Base-by-base conservation (phyloP, 1,140 invertebrate species). In the Lethrus apterus region DNA sequence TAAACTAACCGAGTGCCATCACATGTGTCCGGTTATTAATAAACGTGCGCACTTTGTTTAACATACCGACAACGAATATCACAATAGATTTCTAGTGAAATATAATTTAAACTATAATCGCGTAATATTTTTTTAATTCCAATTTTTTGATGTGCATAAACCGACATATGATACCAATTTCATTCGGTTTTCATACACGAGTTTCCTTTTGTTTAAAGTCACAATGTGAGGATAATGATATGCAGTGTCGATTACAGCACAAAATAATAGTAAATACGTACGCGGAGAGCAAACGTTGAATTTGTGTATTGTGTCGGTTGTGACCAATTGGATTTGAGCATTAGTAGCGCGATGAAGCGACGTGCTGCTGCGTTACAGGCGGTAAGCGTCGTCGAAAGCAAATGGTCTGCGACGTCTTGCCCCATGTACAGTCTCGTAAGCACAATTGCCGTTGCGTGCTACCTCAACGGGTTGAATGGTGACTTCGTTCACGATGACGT, bases 401-500 rank as follows among this genome's bases (percentile, higher is more conserved):
- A 52, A 35, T 52, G 51, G 33, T 35, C 44, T 13, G 59, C 58
- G 7, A 46, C 56, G n/a, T 54, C 56, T 13, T 66, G 64, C 63
- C 62, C 60, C 3, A 54, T 64, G n/a, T 86, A 86, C 56, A 64
- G 70, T 3, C 58, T 80, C 2, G 80, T 85, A 14, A 73, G 75
- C 4, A 70, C 76, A 2, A 77, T 83, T 7, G 81, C 81, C n/a
- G 70, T 81, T 1, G 65, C 75, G 8, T 80, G 80, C 51, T 92
- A 92, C 63, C 69, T 80, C 18, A 92, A 91, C 64, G 81, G 85
- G 4, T 69, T 92, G 32, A 70, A 73, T 21, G 89, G 89, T 44
- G 88, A 91, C 54, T 90, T 93, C 60, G 89, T 93, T 8, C 90
- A 93, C 72, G 90, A 93, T 67, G 89, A 93, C 62, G 79, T 92